Conservation (phyloP, 2,113 vertebrate species). For the Orthonyx spaldingii region DNA sequence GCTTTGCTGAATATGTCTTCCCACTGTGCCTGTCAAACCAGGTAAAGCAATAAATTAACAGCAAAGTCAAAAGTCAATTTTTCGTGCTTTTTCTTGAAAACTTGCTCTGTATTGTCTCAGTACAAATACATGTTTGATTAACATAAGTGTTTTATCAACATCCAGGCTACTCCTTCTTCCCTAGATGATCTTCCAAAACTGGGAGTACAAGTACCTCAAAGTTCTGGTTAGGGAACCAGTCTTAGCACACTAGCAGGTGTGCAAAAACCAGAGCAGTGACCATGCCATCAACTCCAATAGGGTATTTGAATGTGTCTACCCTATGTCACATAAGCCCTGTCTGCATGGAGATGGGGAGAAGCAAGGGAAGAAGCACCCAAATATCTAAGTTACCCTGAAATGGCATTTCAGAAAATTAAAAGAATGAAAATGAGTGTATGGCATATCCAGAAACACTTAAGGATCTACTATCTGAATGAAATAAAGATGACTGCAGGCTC, state of each 20-base stretch:
- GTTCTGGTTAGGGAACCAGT: background rate
- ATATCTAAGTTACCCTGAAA: background rate
- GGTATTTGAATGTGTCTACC: background rate
- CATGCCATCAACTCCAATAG: background rate
- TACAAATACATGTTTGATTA: background rate
- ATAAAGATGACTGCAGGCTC: background rate
- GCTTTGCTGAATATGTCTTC: conserved; percentile 73
- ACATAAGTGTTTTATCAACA: background rate
- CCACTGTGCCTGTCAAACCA: conserved; percentile 82
- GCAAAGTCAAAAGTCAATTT: background rate
- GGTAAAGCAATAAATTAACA: background rate
- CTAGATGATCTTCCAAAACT: background rate
- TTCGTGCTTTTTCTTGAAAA: background rate
- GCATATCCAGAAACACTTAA: background rate
- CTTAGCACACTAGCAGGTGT: background rate
- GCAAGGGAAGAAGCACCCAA: background rate
- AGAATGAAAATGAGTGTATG: background rate
- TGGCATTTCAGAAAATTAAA: background rate
- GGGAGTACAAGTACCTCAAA: background rate
- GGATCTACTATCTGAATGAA: background rate
- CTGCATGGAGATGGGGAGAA: background rate
- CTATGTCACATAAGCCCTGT: background rate
- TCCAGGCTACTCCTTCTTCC: background rate
- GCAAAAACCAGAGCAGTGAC: background rate
- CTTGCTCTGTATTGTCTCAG: background rate